Evolutionary conservation across 2,797 vertebrate species (phyloP), one percentile per base, ranked within the genome.

Genomic region (Anabas testudineus): DNA sequence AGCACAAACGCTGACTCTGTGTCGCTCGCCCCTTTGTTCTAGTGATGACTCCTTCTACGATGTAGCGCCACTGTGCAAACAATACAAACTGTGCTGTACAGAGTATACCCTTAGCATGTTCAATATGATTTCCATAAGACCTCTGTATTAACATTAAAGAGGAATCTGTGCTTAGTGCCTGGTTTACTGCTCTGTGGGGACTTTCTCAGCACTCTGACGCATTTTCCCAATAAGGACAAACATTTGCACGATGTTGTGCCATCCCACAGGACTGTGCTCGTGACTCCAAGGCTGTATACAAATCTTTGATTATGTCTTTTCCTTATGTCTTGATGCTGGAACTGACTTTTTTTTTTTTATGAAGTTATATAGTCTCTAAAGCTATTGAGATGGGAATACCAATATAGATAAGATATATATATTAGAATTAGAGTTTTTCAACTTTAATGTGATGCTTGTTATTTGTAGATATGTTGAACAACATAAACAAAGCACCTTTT

Each of bases 201-300:
- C 67, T 81, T 83, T 43, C 63, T 72, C 42, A 1, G 5, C 15
- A 37, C 55, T 81, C 37, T 84, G 82, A 87, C 32, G 63, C 70
- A 73, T 28, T 69, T 54, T 18, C 7, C 47, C 37, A 12, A 9
- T 2, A 42, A 67, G 1, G 55, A 19, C 41, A 58, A 41, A 47
- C 7, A 0, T 56, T n/a, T n/a, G 3, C 5, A 28, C 45, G 53
- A 24, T 22, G n/a, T 9, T 8, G 41, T 1, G 13, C 16, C 34
- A 24, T 30, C 3, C 8, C 41, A 19, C 36, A 24, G 36, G 41
- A 22, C 22, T 41, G 58, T 10, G 7, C 9, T 36, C 57, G 45
- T 19, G 22, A 54, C 16, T 19, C 52, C 12, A 47, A 39, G 54
- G 48, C 21, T 30, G 30, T 3, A 19, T 24, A 19, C 9, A 39